Base-by-base conservation (phyloP, 2,888 invertebrate genomes). In the Pseudococcus longispinus region DNA sequence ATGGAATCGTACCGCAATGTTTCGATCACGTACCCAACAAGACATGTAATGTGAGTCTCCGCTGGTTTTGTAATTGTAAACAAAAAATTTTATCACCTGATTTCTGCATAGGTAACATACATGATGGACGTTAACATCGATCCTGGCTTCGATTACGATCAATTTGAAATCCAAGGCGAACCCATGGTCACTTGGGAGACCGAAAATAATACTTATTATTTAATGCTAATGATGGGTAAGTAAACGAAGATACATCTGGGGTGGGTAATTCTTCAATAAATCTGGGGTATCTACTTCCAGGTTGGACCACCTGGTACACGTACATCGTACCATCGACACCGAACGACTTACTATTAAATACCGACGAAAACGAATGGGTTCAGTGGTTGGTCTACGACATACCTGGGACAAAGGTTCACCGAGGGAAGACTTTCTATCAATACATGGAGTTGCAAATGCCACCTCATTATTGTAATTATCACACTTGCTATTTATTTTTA, bases 191-290 rank as follows among this genome's bases (percentile, higher is more conserved):
- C 91, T 0, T 97, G 95, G 95, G 92, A 93, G 0, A 93, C 93
- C 0, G 92, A 92, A 1, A 88, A 91, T 0, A 90, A 90, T 83
- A 89, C 92, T 37, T 93, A 93, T 87, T 97, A 97, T 90, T 95
- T 96, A 0, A 91, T 97, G 3, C 94, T 94, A 89, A 95, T 96
- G 95, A 96, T 95, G 85, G 96, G 96, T 94, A 88, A 87, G 65
- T n/a, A 37, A 15, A 77, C 3, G 5, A 70, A 5, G 29, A 65
- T 3, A 65, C 4, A 13, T 0, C 44, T 1, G 1, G 13, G 0
- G 11, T 26, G 70, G 13, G 8, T 26, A 70, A 20, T 65, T 8
- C 8, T 65, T 65, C 3, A 65, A 2, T 20, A 70, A 15, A 8
- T 70, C 4, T 26, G 0, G 9, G n/a, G 3, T 70, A 5, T 70